Percentiles rank a stretch among this genome's conserved stretches.
Evolutionary conservation across 23 tunicate species (phyloP).

Genomic region (Diplosoma virens): DNA sequence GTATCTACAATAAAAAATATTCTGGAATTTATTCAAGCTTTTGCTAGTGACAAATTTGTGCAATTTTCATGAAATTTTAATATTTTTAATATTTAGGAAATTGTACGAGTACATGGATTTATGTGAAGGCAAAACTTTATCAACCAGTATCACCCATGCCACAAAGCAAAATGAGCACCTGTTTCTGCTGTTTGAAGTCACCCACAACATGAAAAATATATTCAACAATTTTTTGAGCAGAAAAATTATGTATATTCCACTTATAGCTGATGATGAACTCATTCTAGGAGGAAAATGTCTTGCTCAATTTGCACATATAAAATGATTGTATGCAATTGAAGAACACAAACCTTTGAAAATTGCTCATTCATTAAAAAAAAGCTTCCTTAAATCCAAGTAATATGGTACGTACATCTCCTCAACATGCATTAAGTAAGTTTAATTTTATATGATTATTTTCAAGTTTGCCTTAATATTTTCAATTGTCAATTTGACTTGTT

Average conservation of each 20-base stretch:
- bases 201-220: constrained; percentile 9
- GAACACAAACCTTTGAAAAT: constrained; percentile 1
- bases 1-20: too few species aligned
- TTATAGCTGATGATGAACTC: not conserved
- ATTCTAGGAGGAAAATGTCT: not conserved
- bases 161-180: not conserved
- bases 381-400: constrained; percentile 2
- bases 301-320: constrained; percentile 9
- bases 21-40: too few species aligned
- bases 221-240: not conserved
- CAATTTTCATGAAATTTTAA: too few species aligned
- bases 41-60: too few species aligned
- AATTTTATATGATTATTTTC: not conserved
- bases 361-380: constrained; percentile 16
- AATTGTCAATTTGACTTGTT: too few species aligned
- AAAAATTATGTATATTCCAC: not conserved
- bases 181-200: constrained; percentile 18
- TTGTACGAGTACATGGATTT: not conserved
- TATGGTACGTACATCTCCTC: not conserved
- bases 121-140: not conserved
- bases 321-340: not conserved
- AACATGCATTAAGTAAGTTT: not conserved
- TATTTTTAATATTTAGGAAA: not conserved
- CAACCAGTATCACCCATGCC: not conserved
- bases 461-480: too few species aligned